Evolutionary conservation across 2,113 vertebrate genomes (phyloP).

Genomic region (Gobius niger): DNA sequence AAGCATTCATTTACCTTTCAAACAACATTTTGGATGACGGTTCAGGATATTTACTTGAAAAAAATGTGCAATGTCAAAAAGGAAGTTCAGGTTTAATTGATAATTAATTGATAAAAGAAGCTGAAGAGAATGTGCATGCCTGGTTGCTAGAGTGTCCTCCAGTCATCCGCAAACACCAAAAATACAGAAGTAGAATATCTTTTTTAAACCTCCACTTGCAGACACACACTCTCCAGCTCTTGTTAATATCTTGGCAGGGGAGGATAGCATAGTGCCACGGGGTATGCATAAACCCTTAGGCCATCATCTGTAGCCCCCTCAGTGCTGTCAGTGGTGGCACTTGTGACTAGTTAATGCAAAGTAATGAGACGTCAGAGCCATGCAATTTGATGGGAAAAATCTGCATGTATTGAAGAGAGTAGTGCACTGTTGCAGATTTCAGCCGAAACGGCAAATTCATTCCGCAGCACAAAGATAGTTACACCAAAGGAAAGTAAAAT

Average conservation of each 20-base stretch:
- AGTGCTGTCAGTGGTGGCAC: slow-evolving; percentile 51
- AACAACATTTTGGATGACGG: too few relatives aligned
- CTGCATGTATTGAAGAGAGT: slow-evolving; percentile 18
- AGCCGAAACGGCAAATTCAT: slow-evolving; percentile 17
- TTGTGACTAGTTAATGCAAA: slow-evolving; percentile 49
- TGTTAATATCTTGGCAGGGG: slow-evolving; percentile 15
- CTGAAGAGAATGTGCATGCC: too few relatives aligned
- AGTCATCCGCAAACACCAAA: not conserved
- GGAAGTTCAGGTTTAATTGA: too few relatives aligned
- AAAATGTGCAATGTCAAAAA: too few relatives aligned
- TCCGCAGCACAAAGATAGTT: slow-evolving; percentile 13
- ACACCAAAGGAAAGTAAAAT: slow-evolving; percentile 22
- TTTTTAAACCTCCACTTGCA: not conserved
- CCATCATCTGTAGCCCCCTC: slow-evolving; percentile 51
- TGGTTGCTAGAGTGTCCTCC: not conserved
- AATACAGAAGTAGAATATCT: not conserved
- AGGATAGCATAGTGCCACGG: slow-evolving; percentile 34
- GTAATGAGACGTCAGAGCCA: slow-evolving; percentile 51
- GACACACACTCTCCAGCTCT: slow-evolving; percentile 20
- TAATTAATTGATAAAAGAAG: too few relatives aligned
- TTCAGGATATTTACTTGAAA: too few relatives aligned
- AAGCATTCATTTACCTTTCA: too few relatives aligned
- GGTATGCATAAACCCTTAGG: slow-evolving; percentile 49
- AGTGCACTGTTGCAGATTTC: slow-evolving; percentile 2
- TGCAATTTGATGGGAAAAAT: slow-evolving; percentile 28